Percentiles rank a stretch among this genome's conserved stretches.
phyloP scores from a whole-genome alignment of 2,113 vertebrate genomes.

The Terrapene triunguis region DNA sequence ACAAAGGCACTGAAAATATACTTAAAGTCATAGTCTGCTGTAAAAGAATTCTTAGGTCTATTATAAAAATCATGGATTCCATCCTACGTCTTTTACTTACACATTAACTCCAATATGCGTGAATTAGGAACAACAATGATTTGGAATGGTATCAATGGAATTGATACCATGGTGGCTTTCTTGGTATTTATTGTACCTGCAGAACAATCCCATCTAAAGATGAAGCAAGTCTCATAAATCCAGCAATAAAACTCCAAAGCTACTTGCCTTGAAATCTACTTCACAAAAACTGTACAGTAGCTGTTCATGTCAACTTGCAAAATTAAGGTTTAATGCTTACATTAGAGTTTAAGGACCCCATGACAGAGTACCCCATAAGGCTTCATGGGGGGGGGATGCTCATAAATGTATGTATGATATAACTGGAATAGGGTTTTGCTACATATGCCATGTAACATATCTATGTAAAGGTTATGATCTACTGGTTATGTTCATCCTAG shows the following conservation, averaged over 20 bases:
- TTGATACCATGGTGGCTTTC: background rate
- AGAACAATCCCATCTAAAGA: background rate
- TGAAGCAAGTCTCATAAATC: background rate
- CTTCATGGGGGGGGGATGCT: too few relatives aligned
- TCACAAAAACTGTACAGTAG: background rate
- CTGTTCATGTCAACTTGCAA: background rate
- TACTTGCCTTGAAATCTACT: background rate
- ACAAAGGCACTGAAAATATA: background rate
- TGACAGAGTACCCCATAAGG: too few relatives aligned
- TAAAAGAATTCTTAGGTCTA: background rate
- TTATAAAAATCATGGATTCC: background rate
- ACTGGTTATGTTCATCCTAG: too few relatives aligned
- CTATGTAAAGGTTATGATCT: too few relatives aligned
- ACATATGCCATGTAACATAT: too few relatives aligned
- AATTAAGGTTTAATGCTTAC: background rate
- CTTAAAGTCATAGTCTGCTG: background rate
- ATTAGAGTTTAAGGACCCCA: background rate
- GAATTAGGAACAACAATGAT: background rate
- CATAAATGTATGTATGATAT: too few relatives aligned
- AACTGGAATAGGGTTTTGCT: too few relatives aligned
- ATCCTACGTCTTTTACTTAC: background rate
- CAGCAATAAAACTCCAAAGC: background rate
- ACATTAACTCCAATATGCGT: background rate
- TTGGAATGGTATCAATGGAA: background rate
- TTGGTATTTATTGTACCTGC: background rate